Base-by-base conservation (phyloP, 1,140 invertebrate species). In the Sycobia sp. region DNA sequence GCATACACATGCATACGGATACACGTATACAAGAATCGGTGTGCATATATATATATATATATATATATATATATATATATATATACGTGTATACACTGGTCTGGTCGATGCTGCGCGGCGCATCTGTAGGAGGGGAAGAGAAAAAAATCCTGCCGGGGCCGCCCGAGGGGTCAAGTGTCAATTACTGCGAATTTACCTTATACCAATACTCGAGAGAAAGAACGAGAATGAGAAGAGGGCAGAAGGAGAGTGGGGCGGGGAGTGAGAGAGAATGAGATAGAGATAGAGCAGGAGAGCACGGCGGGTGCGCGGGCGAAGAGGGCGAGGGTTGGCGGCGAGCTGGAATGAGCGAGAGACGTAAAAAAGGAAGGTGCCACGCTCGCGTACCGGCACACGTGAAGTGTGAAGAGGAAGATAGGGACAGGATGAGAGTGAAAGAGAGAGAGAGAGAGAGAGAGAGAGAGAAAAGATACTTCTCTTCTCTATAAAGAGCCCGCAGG, bases 181-280 rank as follows among this genome's bases (percentile, higher is more conserved):
- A 63, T 63, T 63, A 63, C 44, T 55, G 54, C 36, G 53, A 63
- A 63, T 63, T 63, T 63, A 63, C 51, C 53, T 63, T 63, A 38
- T 56, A 34, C 43, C 53, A 56, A 63, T 63, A 62, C 41, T 36
- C 18, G 23, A 39, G 56, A 23, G 23, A 14, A 10, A 22, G 18
- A 7, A 8, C 2, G 38, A 20, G 53, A 39, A 20, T n/a, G n/a
- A n/a, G 22, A 13, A 29, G 32, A 43, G 36, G 46, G 0, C 1
- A 34, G 36, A 44, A 39, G 22, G 34, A 16, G 32, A 25, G 29
- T 34, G 16, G 41, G 41, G 41, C n/a, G 41, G 41, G 16, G 8
- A 20, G 13, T 43, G 18, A n/a, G n/a, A 20, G 16, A 46, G 43
- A 46, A 13, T 38, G 36, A 38, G 36, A 14, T 14, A 38, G 16